Percentiles rank a stretch among this genome's conserved stretches.
phyloP scores from a whole-genome alignment of 37 sponge, comb jelly and placozoan genomes.

The Ianthella basta region DNA sequence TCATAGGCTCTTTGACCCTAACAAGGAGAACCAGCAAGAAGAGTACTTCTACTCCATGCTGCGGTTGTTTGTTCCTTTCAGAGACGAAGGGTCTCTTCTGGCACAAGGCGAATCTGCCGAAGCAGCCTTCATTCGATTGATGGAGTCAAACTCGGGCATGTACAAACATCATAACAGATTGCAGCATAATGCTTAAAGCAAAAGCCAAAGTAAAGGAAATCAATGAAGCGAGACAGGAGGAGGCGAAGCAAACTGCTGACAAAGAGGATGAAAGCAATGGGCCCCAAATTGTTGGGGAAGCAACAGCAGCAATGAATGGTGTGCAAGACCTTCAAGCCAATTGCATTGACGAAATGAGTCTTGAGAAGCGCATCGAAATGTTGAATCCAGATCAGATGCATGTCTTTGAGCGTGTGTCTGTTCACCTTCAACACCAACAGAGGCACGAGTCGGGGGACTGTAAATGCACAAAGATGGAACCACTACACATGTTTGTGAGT shows the following conservation, averaged over 20 bases:
- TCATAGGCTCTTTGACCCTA: constrained; percentile 40
- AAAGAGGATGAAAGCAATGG: constrained; percentile 27
- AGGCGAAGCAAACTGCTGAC: background rate
- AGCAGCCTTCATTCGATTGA: constrained; percentile 30
- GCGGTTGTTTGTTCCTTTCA: constrained; percentile 52
- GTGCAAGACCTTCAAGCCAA: constrained; percentile 9
- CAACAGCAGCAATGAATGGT: constrained; percentile 51
- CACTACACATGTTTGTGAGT: constrained; percentile 21
- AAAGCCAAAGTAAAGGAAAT: constrained; percentile 21
- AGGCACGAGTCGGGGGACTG: background rate
- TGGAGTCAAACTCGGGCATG: background rate
- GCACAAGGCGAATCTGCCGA: constrained; percentile 46
- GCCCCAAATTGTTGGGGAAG: constrained; percentile 50
- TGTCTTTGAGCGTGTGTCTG: constrained; percentile 38
- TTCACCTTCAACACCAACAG: constrained; percentile 8
- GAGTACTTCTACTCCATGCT: constrained; percentile 42
- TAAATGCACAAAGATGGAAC: background rate
- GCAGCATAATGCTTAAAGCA: constrained; percentile 44
- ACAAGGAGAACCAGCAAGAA: constrained; percentile 38
- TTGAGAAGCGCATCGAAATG: constrained; percentile 44
- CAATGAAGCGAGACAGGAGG: constrained; percentile 46
- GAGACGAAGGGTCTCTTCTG: constrained; percentile 39
- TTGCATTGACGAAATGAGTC: background rate
- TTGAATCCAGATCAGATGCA: constrained; percentile 60
- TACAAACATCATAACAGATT: constrained; percentile 37